Evolutionary conservation across 2,888 invertebrate genomes (phyloP).

Genomic region (Ectemnius lituratus): DNA sequence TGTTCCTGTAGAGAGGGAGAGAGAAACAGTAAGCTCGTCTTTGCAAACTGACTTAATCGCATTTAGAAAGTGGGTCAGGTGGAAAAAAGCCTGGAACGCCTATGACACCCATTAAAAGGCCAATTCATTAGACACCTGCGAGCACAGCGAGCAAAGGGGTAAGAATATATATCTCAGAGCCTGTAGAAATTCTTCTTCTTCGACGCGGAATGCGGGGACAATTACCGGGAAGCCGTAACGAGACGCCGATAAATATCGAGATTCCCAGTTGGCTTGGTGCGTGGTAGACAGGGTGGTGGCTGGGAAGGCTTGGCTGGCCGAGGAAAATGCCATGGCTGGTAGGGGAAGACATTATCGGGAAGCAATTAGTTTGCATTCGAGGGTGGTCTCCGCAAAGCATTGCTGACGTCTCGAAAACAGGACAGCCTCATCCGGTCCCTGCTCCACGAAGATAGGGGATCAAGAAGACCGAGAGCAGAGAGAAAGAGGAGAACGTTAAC

Average conservation of each 20-base stretch:
- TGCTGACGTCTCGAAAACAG: constrained; percentile 22
- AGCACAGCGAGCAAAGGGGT: no score
- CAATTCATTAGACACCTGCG: no score
- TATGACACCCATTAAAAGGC: constrained; percentile 26
- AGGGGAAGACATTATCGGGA: constrained; percentile 31
- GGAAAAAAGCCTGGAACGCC: constrained; percentile 37
- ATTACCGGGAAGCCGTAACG: constrained; percentile 13
- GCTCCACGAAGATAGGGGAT: neutral
- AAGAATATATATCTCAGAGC: no score
- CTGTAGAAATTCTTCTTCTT: no score
- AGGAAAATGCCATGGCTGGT: neutral
- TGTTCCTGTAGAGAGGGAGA: constrained; percentile 19
- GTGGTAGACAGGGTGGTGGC: neutral
- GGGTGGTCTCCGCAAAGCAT: constrained; percentile 14
- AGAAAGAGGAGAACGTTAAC: constrained; percentile 14
- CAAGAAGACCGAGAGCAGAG: neutral
- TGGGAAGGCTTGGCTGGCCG: constrained; percentile 4
- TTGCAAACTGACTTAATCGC: constrained; percentile 35
- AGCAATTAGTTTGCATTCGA: constrained; percentile 46
- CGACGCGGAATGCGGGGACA: neutral
- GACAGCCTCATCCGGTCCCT: no score
- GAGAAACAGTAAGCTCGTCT: neutral
- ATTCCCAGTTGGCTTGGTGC: neutral
- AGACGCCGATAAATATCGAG: constrained; percentile 24
- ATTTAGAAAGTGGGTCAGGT: constrained; percentile 20